Conservation (phyloP, 53 echinoderm and acorn worm species). For the Paelopatides confundens region DNA sequence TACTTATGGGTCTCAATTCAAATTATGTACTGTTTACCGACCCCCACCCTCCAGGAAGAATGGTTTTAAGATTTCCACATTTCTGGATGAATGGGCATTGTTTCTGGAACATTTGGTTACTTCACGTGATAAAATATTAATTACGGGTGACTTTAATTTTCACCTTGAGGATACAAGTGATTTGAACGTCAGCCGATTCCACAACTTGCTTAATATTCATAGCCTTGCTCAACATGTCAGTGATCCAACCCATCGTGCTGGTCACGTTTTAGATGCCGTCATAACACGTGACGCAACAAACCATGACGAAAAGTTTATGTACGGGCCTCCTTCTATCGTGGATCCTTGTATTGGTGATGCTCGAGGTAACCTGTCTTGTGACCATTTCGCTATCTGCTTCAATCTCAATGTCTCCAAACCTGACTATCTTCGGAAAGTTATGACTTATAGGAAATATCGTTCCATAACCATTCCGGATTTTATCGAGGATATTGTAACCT, state of each 20-base stretch:
- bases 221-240: conserved; percentile 26
- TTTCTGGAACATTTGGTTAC: not conserved
- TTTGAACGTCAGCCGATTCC: not conserved
- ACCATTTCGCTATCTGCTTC: not conserved
- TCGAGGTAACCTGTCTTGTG: not conserved
- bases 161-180: conserved; percentile 26
- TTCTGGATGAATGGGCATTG: conserved; percentile 39
- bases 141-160: conserved; percentile 20
- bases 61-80: conserved; percentile 22
- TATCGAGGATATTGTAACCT: conserved; percentile 2
- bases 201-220: not conserved
- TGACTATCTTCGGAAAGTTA: not conserved
- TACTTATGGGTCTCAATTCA: not conserved
- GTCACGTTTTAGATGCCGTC: conserved; percentile 40
- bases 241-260: conserved; percentile 21
- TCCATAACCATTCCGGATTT: not conserved
- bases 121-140: not conserved
- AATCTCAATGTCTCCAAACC: conserved; percentile 5
- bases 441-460: not conserved
- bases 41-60: conserved; percentile 30
- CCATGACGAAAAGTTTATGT: too few relatives aligned
- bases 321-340: not conserved
- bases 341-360: conserved; percentile 5
- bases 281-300: conserved; percentile 8
- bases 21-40: conserved; percentile 12